These are phyloP conservation scores for Anagyrus pseudococci DNA, from an alignment of 2,888 invertebrate genomes.

Conservation along the genomic window DNA sequence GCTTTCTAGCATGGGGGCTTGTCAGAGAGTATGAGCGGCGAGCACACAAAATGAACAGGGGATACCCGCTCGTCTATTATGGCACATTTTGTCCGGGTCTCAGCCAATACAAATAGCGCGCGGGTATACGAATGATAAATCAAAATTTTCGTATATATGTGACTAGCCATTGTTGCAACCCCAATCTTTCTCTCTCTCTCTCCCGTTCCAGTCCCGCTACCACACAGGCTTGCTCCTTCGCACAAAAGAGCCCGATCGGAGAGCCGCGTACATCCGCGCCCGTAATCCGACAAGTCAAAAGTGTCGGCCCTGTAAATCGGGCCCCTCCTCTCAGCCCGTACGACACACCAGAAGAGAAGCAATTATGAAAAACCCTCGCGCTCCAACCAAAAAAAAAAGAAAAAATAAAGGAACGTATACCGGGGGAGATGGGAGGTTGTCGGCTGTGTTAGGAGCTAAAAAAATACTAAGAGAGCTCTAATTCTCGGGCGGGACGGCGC, in stretches of 20 bases:
- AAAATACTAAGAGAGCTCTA: conserved; percentile 13
- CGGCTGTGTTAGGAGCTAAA: background rate
- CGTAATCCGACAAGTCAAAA: conserved; percentile 31
- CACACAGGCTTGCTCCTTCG: background rate
- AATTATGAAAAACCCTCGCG: conserved; percentile 15
- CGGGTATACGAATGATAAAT: conserved; percentile 56
- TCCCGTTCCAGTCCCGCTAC: background rate
- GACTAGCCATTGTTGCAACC: conserved; percentile 51
- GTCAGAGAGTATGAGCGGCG: conserved; percentile 53
- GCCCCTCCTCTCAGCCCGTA: background rate
- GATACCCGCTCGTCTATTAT: conserved; percentile 59
- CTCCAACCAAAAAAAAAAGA: background rate
- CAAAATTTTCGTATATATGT: conserved; percentile 56
- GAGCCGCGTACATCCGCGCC: background rate
- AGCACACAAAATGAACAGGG: conserved; percentile 56
- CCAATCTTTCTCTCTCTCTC: conserved; percentile 19
- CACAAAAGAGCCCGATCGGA: conserved; percentile 18
- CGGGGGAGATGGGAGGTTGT: background rate
- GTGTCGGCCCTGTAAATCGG: conserved; percentile 35
- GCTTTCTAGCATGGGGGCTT: conserved; percentile 50
- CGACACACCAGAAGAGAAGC: conserved; percentile 15
- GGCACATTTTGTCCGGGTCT: conserved; percentile 59
- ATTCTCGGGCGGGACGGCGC: conserved; percentile 18
- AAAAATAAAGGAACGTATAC: background rate
- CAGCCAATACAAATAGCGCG: conserved; percentile 57